Base-by-base conservation (phyloP, 2,888 invertebrate species). In the Dendrolimus pini region DNA sequence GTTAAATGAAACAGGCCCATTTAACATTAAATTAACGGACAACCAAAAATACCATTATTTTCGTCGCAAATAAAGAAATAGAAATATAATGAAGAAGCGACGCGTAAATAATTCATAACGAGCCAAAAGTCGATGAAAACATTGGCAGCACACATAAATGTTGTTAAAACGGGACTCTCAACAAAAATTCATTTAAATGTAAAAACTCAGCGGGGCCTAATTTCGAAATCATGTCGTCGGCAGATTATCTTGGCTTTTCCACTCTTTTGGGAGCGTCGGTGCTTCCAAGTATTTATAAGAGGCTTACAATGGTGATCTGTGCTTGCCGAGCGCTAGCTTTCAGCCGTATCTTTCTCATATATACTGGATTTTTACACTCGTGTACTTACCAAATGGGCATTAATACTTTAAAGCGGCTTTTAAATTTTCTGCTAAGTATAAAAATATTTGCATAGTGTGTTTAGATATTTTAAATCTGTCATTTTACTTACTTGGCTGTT, bases 181-280 rank as follows among this genome's bases (percentile, higher is more conserved):
- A 58, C 60, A 61, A 67, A 73, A 76, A 74, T 66, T 74, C 73
- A 78, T 80, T 80, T 77, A 71, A 72, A 78, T 78, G 77, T 78
- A 78, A 80, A 83, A 82, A 77, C 71, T 73, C 68, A 62, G 62
- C 62, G 64, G 68, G 64, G 61, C 74, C 80, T 86, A 85, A 85
- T 85, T 86, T 82, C 71, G 70, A 70, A 85, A 83, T 75, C 83
- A 76, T 83, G 86, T 85, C 78, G 74, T 71, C 72, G 71, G 66
- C 72, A 82, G 85, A 86, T 87, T 83, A 87, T 83, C 83, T 76
- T 69, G 81, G 82, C 80, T 84, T 83, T 79, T 72, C 77, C 70
- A 78, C 78, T 82, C 76, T 77, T 82, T 83, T 75, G 70, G 72
- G 66, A 66, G 61, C 66, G 62, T 60, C 61, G 67, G 64, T 67